Percentiles rank a stretch among this genome's conserved stretches.
These are phyloP conservation scores for Callaeas wilsoni DNA, from an alignment of 2,113 vertebrate species.

Conservation along the genomic window DNA sequence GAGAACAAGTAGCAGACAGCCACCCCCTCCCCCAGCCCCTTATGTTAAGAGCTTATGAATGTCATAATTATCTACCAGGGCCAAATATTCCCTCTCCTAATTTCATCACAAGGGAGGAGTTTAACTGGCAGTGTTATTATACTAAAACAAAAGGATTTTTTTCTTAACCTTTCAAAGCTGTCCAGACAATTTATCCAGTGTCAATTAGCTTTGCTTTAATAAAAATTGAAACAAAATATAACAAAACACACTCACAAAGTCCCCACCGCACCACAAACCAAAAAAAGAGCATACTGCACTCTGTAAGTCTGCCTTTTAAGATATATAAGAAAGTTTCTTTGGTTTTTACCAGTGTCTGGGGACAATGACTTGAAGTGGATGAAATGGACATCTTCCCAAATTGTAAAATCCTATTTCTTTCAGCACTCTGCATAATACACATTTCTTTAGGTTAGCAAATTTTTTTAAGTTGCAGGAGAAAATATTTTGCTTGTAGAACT, in stretches of 20 bases:
- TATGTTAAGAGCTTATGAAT: slow-evolving; percentile 46
- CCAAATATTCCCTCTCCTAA: slow-evolving; percentile 46
- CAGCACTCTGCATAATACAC: background rate
- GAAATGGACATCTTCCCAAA: background rate
- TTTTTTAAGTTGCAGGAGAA: background rate
- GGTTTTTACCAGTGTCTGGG: background rate
- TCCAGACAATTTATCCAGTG: background rate
- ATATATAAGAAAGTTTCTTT: background rate
- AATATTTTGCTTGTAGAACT: background rate
- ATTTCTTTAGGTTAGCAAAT: background rate
- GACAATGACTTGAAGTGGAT: background rate
- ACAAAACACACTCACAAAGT: background rate
- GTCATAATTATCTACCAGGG: slow-evolving; percentile 55
- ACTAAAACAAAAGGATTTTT: background rate
- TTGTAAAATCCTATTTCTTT: background rate
- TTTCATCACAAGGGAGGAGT: slow-evolving; percentile 32
- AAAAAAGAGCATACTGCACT: background rate
- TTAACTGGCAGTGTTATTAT: background rate
- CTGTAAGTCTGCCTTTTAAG: background rate
- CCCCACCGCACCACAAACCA: background rate
- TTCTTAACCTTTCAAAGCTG: slow-evolving; percentile 20
- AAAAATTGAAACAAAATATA: background rate
- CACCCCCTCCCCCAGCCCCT: background rate
- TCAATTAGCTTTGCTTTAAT: background rate
- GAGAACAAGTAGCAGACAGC: slow-evolving; percentile 29